phyloP scores from a whole-genome alignment of 2,797 vertebrate genomes.

The Scyliorhinus canicula region DNA sequence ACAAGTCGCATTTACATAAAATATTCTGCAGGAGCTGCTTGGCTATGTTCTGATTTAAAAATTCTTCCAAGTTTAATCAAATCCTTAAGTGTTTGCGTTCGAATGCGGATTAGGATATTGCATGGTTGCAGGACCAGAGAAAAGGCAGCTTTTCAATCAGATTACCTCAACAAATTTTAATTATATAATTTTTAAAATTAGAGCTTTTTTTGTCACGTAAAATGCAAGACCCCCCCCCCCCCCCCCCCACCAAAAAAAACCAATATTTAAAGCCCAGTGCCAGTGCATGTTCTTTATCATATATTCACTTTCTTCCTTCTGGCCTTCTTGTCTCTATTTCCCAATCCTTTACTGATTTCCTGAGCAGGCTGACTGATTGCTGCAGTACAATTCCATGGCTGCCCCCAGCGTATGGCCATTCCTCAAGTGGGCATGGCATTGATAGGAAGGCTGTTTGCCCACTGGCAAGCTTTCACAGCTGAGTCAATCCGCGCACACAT shows the following conservation, averaged over 20 bases:
- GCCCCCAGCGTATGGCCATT: neutral
- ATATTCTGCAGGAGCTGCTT: neutral
- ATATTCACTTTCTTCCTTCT: neutral
- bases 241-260: too few relatives aligned
- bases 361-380: neutral
- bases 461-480: neutral
- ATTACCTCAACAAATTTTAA: neutral
- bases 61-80: neutral
- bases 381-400: neutral
- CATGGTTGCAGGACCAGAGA: neutral
- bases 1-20: constrained; percentile 1
- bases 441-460: neutral
- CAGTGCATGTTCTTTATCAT: neutral
- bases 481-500: neutral
- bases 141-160: neutral
- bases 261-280: neutral
- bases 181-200: too few relatives aligned
- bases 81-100: neutral
- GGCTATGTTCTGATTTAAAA: neutral
- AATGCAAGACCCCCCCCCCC: too few relatives aligned
- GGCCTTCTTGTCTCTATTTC: neutral
- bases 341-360: neutral
- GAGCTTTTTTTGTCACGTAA: too few relatives aligned
- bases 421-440: neutral
- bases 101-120: neutral